These are phyloP conservation scores for Ambastaia sidthimunki DNA, from an alignment of 2,797 vertebrate genomes.

Conservation along the genomic window DNA sequence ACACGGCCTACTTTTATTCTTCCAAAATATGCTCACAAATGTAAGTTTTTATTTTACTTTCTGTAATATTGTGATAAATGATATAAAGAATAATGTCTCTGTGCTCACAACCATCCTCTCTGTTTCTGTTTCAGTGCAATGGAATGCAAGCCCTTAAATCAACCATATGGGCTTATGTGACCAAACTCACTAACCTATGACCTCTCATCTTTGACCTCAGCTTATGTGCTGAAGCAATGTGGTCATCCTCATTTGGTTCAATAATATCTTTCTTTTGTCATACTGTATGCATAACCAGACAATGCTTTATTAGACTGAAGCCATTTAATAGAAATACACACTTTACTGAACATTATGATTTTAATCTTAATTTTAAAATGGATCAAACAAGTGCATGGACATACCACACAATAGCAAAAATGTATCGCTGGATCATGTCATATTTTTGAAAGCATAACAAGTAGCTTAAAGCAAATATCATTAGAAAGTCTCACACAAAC, in stretches of 20 bases:
- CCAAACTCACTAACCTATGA: conserved; percentile 55
- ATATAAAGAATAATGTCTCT: conserved; percentile 17
- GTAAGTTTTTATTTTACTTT: conserved; percentile 11
- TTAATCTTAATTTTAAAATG: background rate
- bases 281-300: background rate
- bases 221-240: conserved; percentile 29
- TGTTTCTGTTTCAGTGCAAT: conserved; percentile 44
- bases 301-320: background rate
- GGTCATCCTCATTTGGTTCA: conserved; percentile 40
- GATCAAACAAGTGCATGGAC: background rate
- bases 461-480: background rate
- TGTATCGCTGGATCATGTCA: background rate
- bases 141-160: conserved; percentile 51
- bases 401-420: background rate
- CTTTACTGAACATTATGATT: background rate
- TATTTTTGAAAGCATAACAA: background rate
- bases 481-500: too few relatives aligned
- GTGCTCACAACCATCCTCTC: background rate
- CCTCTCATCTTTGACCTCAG: conserved; percentile 58
- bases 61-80: conserved; percentile 7
- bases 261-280: background rate
- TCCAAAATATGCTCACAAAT: background rate
- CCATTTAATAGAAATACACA: background rate
- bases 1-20: too few relatives aligned
- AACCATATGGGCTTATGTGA: conserved; percentile 40